These are phyloP conservation scores for Callospermophilus lateralis DNA, from an alignment of 2,113 vertebrate species.

Conservation along the genomic window DNA sequence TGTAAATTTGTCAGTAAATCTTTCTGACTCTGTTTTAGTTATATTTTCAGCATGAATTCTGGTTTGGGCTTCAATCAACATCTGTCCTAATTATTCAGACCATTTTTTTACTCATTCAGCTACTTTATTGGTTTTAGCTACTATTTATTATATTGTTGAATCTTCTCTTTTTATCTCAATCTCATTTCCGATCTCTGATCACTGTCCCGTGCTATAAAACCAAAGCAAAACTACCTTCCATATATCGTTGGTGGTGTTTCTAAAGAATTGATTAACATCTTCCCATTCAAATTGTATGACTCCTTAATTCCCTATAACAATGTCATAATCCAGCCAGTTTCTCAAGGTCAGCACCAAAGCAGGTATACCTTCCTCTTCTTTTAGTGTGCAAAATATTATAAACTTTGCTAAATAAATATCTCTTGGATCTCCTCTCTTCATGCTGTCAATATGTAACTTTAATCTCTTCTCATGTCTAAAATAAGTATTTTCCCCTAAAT, in stretches of 20 bases:
- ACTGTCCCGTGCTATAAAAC: background rate
- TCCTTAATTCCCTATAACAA: background rate
- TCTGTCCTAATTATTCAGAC: background rate
- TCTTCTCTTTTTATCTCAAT: background rate
- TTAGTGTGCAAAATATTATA: background rate
- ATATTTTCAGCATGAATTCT: background rate
- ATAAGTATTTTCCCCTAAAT: background rate
- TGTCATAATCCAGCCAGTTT: background rate
- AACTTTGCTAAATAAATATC: background rate
- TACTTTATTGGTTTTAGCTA: background rate
- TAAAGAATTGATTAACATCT: background rate
- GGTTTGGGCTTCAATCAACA: background rate
- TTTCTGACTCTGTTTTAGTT: background rate
- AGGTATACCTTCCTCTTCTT: background rate
- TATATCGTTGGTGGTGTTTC: background rate
- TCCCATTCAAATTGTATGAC: background rate
- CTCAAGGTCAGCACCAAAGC: background rate
- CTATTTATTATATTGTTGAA: background rate
- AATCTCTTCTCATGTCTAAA: background rate
- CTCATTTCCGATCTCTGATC: background rate
- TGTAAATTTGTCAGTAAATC: background rate
- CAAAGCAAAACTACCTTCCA: background rate
- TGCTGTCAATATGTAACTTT: background rate
- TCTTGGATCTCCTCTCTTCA: background rate
- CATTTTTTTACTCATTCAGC: background rate